phyloP scores from a whole-genome alignment of 2,113 vertebrate species.

The Hylia prasina region DNA sequence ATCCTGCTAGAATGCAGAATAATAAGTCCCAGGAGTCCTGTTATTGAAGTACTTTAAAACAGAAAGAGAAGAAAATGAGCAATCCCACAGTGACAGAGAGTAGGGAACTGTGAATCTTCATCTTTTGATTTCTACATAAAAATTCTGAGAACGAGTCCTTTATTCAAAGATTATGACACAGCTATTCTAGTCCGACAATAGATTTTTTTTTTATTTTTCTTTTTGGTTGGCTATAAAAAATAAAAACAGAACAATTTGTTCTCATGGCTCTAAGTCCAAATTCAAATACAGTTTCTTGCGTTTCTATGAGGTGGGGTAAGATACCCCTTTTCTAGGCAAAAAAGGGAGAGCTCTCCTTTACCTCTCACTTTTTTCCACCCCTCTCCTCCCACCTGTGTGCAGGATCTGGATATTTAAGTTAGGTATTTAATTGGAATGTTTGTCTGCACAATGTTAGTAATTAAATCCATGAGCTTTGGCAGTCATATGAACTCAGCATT shows the following conservation, averaged over 20 bases:
- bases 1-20: background rate
- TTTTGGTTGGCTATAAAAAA: background rate
- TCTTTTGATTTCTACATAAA: background rate
- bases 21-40: background rate
- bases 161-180: background rate
- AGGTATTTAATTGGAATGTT: slow-evolving; percentile 35
- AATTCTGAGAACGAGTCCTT: background rate
- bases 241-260: background rate
- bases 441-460: slow-evolving; percentile 40
- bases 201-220: background rate
- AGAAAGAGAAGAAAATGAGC: background rate
- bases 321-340: background rate
- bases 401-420: slow-evolving; percentile 21
- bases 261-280: background rate
- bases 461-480: slow-evolving; percentile 51
- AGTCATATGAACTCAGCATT: slow-evolving; percentile 56
- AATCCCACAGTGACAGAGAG: background rate
- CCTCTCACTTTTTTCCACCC: background rate
- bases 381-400: background rate
- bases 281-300: background rate
- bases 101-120: background rate
- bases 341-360: background rate
- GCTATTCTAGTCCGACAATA: background rate
- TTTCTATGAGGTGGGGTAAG: background rate
- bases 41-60: background rate